Evolutionary conservation across 1,140 invertebrate genomes (phyloP).

Genomic region (Spodoptera litura): DNA sequence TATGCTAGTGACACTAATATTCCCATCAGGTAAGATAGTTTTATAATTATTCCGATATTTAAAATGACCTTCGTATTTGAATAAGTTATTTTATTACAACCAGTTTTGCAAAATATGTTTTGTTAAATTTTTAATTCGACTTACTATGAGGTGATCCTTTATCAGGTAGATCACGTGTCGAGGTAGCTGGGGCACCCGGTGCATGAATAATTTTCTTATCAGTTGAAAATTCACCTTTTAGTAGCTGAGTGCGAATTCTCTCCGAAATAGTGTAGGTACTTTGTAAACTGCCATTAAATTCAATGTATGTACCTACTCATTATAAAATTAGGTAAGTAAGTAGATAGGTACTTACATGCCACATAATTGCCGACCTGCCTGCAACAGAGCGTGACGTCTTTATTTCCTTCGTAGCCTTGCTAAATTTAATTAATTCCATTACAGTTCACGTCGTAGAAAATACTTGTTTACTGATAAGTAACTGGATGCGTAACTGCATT

Average conservation of each 20-base stretch:
- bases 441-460: background rate
- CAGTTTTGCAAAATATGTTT: background rate
- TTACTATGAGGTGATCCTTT: background rate
- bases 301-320: background rate
- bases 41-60: constrained; percentile 4
- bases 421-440: constrained; percentile 14
- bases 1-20: constrained; percentile 65
- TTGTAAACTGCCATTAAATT: too few relatives aligned
- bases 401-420: background rate
- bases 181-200: too few relatives aligned
- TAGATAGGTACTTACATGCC: background rate
- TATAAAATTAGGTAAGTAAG: background rate
- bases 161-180: too few relatives aligned
- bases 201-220: too few relatives aligned
- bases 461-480: background rate
- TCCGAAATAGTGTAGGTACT: too few relatives aligned
- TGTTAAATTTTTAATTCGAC: background rate
- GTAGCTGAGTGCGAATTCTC: too few relatives aligned
- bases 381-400: constrained; percentile 7
- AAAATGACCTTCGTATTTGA: constrained; percentile 25
- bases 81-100: constrained; percentile 2
- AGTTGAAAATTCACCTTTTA: too few relatives aligned
- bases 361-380: background rate
- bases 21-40: constrained; percentile 69
- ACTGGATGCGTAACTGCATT: too few relatives aligned